A percentile compares a stretch with the other conserved stretches of the same genome.
These are phyloP conservation scores for Falcunculus frontatus DNA, from an alignment of 2,113 vertebrate genomes.

Conservation along the genomic window DNA sequence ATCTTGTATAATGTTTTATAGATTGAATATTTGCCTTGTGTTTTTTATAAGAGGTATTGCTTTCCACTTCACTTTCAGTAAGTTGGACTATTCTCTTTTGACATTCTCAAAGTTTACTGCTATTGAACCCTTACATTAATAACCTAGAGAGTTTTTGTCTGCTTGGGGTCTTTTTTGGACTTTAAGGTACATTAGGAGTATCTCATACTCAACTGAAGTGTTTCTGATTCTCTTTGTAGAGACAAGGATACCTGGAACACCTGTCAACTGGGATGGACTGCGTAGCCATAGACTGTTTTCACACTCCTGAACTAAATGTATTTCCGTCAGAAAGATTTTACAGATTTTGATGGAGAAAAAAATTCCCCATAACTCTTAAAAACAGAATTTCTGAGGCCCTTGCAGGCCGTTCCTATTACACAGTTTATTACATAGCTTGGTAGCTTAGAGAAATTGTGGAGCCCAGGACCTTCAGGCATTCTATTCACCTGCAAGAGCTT, in stretches of 20 bases:
- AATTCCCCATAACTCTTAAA: background rate
- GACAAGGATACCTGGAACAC: background rate
- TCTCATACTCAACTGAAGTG: background rate
- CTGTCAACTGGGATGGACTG: background rate
- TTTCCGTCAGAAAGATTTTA: background rate
- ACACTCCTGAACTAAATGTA: background rate
- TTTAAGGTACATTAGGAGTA: background rate
- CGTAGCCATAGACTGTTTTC: background rate
- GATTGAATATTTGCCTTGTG: background rate
- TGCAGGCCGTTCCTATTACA: background rate
- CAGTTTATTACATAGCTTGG: background rate
- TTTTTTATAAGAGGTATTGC: background rate
- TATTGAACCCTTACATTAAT: background rate
- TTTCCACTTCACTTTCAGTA: background rate
- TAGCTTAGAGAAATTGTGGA: background rate
- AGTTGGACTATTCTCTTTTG: background rate
- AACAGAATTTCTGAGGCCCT: background rate
- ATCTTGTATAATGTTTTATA: background rate
- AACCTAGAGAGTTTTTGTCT: background rate
- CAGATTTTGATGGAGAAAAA: background rate
- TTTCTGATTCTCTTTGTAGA: background rate
- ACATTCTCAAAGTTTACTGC: background rate
- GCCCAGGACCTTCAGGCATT: background rate
- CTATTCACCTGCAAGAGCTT: background rate
- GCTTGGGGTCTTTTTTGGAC: background rate